A percentile compares a stretch with the other conserved stretches of the same genome.
phyloP scores from a whole-genome alignment of 2,888 invertebrate genomes.

The Busseola fusca region DNA sequence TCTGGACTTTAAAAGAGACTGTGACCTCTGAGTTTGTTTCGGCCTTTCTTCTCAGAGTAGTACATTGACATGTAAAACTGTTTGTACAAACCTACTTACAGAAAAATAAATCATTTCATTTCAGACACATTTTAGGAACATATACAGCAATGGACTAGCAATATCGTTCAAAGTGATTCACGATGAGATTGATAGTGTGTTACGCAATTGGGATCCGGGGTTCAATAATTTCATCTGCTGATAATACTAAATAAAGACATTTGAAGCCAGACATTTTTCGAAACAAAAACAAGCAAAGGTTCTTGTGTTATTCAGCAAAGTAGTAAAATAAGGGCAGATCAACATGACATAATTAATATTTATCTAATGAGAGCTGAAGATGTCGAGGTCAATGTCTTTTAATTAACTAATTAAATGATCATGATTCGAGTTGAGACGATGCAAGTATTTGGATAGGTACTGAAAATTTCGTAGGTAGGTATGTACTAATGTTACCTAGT shows the following conservation, averaged over 20 bases:
- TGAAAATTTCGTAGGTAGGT: not conserved
- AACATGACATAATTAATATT: not conserved
- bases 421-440: not conserved
- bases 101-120: no score
- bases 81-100: no score
- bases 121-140: no score
- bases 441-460: not conserved
- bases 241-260: not conserved
- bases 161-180: no score
- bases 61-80: no score
- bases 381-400: slow-evolving; percentile 10
- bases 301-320: not conserved
- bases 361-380: not conserved
- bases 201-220: no score
- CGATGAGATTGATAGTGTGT: no score
- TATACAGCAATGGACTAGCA: no score
- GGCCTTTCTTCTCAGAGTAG: no score
- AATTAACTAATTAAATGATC: slow-evolving; percentile 18
- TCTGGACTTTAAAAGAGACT: no score
- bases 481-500: not conserved
- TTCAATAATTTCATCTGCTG: not conserved
- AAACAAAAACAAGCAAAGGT: not conserved
- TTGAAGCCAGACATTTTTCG: not conserved
- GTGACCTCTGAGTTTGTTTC: no score
- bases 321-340: not conserved